Evolutionary conservation across 2,113 vertebrate genomes (phyloP).

Genomic region (Rallus limicola): DNA sequence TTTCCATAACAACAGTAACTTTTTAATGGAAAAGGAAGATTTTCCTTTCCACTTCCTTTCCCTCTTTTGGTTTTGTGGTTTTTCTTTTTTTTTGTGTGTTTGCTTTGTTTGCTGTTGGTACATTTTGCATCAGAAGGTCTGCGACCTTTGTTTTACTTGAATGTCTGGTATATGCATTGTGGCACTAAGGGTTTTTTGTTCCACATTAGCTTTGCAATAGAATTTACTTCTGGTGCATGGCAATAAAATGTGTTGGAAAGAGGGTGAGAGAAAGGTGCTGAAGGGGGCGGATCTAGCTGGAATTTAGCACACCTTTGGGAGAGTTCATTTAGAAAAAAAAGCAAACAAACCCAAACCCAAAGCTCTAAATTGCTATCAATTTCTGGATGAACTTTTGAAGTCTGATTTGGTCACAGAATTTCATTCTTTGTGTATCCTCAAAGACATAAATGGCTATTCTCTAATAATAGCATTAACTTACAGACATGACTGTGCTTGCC

Average conservation of each 20-base stretch:
- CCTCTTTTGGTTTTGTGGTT: neutral
- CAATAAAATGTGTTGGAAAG: neutral
- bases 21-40: neutral
- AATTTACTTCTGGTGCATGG: neutral
- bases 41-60: neutral
- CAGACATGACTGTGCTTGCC: neutral
- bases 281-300: neutral
- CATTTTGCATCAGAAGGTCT: neutral
- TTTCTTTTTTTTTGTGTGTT: neutral
- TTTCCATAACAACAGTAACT: conserved; percentile 1
- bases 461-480: neutral
- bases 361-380: neutral
- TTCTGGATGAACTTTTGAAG: neutral
- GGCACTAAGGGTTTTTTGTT: neutral
- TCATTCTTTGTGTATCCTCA: neutral
- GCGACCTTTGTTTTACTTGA: neutral
- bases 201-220: neutral
- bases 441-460: neutral
- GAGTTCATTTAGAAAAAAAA: neutral
- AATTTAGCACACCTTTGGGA: neutral
- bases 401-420: neutral
- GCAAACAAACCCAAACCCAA: too few relatives aligned
- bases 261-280: neutral
- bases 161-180: neutral
- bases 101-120: neutral